These are phyloP conservation scores for Callorhinus ursinus DNA, from an alignment of 2,113 vertebrate species.

Conservation along the genomic window DNA sequence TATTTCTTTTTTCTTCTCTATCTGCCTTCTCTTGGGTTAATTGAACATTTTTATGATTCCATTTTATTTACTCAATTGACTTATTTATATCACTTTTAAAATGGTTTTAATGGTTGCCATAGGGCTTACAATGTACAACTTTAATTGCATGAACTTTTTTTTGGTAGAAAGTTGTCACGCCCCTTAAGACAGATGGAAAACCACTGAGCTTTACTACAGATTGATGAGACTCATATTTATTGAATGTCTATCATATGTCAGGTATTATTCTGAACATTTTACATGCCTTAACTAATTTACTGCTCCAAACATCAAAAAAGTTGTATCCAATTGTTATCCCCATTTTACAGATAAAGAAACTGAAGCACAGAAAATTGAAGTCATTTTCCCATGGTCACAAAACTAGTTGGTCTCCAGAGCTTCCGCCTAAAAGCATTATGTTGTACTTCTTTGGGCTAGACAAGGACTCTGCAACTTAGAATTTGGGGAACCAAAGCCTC, in stretches of 20 bases:
- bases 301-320: background rate
- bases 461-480: background rate
- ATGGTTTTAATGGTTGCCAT: constrained; percentile 39
- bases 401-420: background rate
- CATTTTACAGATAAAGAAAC: background rate
- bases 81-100: constrained; percentile 46
- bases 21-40: constrained; percentile 44
- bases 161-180: background rate
- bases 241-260: background rate
- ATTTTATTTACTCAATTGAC: constrained; percentile 43
- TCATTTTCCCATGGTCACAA: background rate
- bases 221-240: background rate
- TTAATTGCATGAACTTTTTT: background rate
- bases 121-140: constrained; percentile 25
- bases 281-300: background rate
- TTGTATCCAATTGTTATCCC: background rate
- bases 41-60: constrained; percentile 30
- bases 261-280: background rate
- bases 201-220: background rate
- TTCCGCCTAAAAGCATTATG: background rate
- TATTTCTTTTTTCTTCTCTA: constrained; percentile 52
- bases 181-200: background rate
- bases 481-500: background rate
- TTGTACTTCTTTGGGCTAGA: background rate
- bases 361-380: background rate